Base-by-base conservation (phyloP, 2,113 vertebrate genomes). In the Odontophorus gujanensis region DNA sequence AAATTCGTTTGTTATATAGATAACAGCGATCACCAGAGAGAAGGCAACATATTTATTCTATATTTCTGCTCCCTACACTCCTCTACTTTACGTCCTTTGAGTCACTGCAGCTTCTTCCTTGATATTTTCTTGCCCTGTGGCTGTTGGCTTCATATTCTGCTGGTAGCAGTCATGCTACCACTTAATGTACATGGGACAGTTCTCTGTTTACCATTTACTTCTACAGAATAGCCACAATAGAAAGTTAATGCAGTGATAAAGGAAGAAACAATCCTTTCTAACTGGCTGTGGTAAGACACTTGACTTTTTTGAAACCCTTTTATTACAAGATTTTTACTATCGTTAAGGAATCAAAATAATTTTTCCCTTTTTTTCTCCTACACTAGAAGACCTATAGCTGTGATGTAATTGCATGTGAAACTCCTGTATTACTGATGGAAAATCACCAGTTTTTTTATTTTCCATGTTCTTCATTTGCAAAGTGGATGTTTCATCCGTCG, bases 61-160 rank as follows among this genome's bases (percentile, higher is more conserved):
- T 26, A 17, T 26, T 34, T 38, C 9, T 0, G 0, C 21, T 75
- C 21, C 13, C 26, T 32, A 4, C 8, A 48, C 6, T 74, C 16
- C 7, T 74, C 13, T 66, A 3, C 24, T 75, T 90, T 73, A 22
- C 16, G 13, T 47, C 16, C 43, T 84, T 74, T 67, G 14, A 28
- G 22, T 78, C 45, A 58, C 34, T 40, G 6, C 4, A 40, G 4
- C 11, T 74, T 59, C 17, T 61, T 69, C 10, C 13, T 34, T 25
- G 13, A 53, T 3, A 32, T 78, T 51, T 76, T 57, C 1, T 34
- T 66, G 12, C 24, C 34, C 22, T 47, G 13, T 0, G 0, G 26
- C 17, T 34, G 30, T 19, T 20, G 2, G 2, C 13, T 65, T 66
- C 26, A 17, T 12, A 6, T 15, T 61, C 19, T 43, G 22, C 43